A percentile compares a stretch with the other conserved stretches of the same genome.
Evolutionary conservation across 2,888 invertebrate species (phyloP).

Genomic region (Esperia sulphurella): DNA sequence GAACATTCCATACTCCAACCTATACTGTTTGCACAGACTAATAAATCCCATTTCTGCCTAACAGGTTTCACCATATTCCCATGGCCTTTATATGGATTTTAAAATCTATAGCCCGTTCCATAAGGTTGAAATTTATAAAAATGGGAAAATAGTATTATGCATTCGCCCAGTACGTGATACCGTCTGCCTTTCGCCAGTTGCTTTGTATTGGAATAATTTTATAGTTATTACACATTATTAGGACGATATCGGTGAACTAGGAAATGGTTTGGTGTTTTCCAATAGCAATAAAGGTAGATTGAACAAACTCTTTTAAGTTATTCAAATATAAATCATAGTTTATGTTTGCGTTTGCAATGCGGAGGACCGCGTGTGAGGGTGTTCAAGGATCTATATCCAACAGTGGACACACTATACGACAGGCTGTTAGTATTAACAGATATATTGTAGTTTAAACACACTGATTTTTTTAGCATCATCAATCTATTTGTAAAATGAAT

Average conservation of each 20-base stretch:
- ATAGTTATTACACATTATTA: constrained; percentile 71
- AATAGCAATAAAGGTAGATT: constrained; percentile 4
- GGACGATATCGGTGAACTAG: constrained; percentile 37
- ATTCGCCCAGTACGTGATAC: constrained; percentile 54
- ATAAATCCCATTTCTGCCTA: constrained; percentile 29
- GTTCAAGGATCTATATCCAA: too few species aligned
- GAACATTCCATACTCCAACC: not conserved
- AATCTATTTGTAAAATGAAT: too few species aligned
- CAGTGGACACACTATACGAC: too few species aligned
- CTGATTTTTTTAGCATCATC: too few species aligned
- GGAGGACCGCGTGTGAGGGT: too few species aligned
- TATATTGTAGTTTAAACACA: too few species aligned
- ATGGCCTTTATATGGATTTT: constrained; percentile 14
- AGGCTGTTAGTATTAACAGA: too few species aligned
- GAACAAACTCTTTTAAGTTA: not conserved
- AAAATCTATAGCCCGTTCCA: constrained; percentile 22
- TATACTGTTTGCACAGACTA: constrained; percentile 2
- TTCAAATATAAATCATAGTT: too few species aligned
- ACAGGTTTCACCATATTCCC: constrained; percentile 10
- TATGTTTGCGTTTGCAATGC: too few species aligned
- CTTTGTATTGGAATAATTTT: constrained; percentile 75
- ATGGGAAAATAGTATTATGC: constrained; percentile 62
- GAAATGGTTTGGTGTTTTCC: constrained; percentile 19
- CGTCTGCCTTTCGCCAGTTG: constrained; percentile 72
- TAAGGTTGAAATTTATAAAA: constrained; percentile 34